phyloP scores from a whole-genome alignment of 2,797 vertebrate species.

The Gambelia wislizenii region DNA sequence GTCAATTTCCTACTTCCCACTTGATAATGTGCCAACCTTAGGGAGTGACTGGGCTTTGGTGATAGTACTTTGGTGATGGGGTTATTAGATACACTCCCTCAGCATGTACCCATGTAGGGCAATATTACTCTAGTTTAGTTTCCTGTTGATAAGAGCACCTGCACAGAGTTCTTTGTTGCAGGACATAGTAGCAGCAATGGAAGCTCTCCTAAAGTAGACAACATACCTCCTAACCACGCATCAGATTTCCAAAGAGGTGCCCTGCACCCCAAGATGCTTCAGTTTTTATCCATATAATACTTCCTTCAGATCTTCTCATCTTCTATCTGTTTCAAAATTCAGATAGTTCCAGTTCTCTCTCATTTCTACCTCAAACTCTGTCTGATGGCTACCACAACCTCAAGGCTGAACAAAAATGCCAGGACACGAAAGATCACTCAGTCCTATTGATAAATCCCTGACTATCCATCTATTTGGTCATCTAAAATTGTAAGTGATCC shows the following conservation, averaged over 20 bases:
- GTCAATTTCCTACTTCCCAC: background rate
- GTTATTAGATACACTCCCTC: background rate
- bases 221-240: background rate
- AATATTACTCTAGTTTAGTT: background rate
- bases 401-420: background rate
- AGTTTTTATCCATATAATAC: background rate
- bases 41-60: background rate
- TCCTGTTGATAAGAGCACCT: background rate
- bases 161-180: background rate
- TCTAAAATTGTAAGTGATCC: background rate
- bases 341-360: background rate
- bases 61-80: too few relatives aligned
- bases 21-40: background rate
- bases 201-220: background rate
- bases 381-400: background rate
- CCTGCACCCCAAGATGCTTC: background rate
- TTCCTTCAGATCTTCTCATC: background rate
- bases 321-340: background rate
- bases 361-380: background rate
- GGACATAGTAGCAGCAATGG: background rate
- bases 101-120: too few relatives aligned
- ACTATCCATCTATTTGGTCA: background rate
- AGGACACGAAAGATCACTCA: background rate
- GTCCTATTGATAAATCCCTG: background rate
- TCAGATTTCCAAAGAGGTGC: background rate